Evolutionary conservation across 2,797 vertebrate species (phyloP).

Genomic region (Eulemur rubriventer): DNA sequence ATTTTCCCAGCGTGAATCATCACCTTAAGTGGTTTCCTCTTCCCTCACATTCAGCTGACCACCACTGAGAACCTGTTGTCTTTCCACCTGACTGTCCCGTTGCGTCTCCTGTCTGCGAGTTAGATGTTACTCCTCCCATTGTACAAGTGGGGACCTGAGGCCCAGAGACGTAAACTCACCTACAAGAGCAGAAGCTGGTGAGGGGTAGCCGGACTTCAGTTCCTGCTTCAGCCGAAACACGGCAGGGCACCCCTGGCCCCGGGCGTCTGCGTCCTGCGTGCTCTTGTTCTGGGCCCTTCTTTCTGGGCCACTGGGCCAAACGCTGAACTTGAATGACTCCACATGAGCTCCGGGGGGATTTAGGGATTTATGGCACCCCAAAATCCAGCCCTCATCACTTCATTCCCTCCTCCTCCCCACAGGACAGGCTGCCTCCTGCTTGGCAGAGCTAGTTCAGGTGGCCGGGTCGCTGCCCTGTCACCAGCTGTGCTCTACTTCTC

Average conservation of each 20-base stretch:
- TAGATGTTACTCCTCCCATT: fast-evolving
- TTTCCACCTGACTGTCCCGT: fast-evolving
- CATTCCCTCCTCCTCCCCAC: no score
- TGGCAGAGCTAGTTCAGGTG: background rate
- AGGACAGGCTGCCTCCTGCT: no score
- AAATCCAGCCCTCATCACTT: background rate
- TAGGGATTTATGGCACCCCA: fast-evolving
- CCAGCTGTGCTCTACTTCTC: fast-evolving
- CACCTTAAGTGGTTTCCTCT: fast-evolving
- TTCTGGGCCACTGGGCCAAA: background rate
- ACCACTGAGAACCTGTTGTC: background rate
- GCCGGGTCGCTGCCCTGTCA: fast-evolving
- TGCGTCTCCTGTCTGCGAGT: fast-evolving
- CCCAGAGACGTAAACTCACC: background rate
- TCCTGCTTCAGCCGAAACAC: no score
- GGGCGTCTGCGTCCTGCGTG: fast-evolving
- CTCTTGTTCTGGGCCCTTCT: background rate
- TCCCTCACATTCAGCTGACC: fast-evolving
- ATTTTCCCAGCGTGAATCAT: fast-evolving
- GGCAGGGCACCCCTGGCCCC: fast-evolving
- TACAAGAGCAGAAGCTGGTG: background rate
- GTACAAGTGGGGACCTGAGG: no score
- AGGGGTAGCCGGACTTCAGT: background rate
- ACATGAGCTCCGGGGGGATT: fast-evolving
- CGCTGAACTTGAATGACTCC: background rate